A percentile compares a stretch with the other conserved stretches of the same genome.
These are phyloP conservation scores for Pyrgilauda ruficollis DNA, from an alignment of 2,113 vertebrate genomes.

Conservation along the genomic window DNA sequence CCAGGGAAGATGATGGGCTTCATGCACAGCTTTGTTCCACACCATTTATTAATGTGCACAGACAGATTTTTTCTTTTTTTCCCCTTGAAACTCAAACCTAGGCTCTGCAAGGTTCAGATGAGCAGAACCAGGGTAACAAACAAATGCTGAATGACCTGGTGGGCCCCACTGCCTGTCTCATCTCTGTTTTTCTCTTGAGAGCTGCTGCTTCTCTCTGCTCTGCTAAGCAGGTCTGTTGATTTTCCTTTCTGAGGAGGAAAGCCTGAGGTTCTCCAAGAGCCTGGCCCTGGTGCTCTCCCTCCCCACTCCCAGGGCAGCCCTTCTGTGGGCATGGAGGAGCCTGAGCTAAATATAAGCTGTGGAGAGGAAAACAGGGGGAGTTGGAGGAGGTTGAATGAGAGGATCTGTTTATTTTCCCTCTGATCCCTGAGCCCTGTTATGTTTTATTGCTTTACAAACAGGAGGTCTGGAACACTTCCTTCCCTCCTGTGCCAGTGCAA, in stretches of 20 bases:
- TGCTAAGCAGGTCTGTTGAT: background rate
- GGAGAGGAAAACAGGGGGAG: background rate
- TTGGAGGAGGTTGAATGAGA: background rate
- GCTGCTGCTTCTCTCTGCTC: background rate
- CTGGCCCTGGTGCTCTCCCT: background rate
- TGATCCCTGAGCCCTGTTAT: slow-evolving; percentile 38
- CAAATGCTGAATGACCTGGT: background rate
- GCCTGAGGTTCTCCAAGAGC: background rate
- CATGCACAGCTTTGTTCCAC: background rate
- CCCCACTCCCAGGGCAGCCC: background rate
- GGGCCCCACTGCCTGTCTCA: background rate
- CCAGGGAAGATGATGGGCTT: background rate
- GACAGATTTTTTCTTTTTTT: background rate
- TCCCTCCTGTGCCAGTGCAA: background rate
- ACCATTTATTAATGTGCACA: background rate
- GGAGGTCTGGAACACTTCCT: slow-evolving; percentile 43
- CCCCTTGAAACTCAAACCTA: background rate
- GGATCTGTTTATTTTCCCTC: slow-evolving; percentile 48
- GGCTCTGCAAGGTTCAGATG: background rate
- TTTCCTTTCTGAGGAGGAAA: background rate
- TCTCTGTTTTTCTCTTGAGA: background rate
- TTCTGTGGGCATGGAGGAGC: background rate
- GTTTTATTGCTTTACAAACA: slow-evolving; percentile 53
- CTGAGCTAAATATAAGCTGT: background rate
- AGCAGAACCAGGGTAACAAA: background rate